Evolutionary conservation across 2,113 vertebrate genomes (phyloP).

Genomic region (Suricata suricatta): DNA sequence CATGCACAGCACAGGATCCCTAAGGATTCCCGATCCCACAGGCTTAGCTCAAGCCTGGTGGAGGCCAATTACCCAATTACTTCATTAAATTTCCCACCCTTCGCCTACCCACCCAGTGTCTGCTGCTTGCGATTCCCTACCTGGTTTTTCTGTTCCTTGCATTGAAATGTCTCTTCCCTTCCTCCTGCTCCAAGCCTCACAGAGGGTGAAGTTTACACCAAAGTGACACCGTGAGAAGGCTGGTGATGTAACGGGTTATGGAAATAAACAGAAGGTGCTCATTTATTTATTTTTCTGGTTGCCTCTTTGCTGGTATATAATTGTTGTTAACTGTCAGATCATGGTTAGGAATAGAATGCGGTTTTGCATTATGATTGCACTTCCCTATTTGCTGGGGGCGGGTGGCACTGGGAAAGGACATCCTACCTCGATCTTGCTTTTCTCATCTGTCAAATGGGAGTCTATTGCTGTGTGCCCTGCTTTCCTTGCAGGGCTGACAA

Average conservation of each 20-base stretch:
- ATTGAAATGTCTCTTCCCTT: not conserved
- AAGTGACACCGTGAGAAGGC: not conserved
- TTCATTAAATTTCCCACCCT: not conserved
- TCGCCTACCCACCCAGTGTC: not conserved
- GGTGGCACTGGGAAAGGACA: not conserved
- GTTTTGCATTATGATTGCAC: not conserved
- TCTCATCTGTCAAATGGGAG: not conserved
- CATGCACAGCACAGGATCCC: not conserved
- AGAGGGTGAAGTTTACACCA: not conserved
- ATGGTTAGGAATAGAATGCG: not conserved
- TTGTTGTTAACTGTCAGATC: not conserved
- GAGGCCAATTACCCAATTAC: too few relatives aligned
- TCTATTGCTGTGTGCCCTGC: not conserved
- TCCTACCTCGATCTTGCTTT: not conserved
- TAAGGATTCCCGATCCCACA: fast-evolving
- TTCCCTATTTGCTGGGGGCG: not conserved
- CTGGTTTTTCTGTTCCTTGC: not conserved
- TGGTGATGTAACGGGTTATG: not conserved
- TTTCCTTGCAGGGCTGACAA: not conserved
- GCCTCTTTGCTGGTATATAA: not conserved
- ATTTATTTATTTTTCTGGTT: not conserved
- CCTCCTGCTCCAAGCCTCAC: not conserved
- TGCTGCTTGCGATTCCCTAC: not conserved
- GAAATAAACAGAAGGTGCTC: not conserved
- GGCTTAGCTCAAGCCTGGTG: not conserved